Evolutionary conservation across 2,113 vertebrate genomes (phyloP).

Genomic region (Ranitomeya variabilis): DNA sequence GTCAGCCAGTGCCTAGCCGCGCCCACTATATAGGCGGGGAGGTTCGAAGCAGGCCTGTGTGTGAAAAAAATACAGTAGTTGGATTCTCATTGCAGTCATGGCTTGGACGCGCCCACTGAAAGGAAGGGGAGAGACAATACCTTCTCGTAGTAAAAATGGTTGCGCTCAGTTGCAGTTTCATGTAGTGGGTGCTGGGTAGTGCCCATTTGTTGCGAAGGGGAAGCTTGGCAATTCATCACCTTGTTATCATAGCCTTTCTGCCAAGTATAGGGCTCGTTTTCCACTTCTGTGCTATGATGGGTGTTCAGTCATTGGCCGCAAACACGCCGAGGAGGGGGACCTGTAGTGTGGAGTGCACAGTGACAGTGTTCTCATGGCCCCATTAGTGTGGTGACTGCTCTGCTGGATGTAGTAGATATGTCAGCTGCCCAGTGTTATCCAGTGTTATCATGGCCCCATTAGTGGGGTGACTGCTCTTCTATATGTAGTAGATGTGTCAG

Average conservation of each 20-base stretch:
- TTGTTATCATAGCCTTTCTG: neutral
- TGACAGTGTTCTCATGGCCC: too few species aligned
- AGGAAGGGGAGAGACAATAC: neutral
- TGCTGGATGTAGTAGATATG: too few species aligned
- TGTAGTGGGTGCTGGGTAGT: neutral
- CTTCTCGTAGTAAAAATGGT: slow-evolving; percentile 19
- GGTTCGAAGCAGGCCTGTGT: slow-evolving; percentile 3
- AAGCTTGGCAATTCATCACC: neutral
- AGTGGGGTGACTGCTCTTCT: too few species aligned
- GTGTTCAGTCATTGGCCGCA: neutral
- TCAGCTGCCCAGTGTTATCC: too few species aligned
- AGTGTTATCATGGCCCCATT: too few species aligned
- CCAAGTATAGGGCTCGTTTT: neutral
- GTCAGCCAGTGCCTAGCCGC: slow-evolving; percentile 45
- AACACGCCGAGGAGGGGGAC: neutral
- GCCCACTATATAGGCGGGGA: slow-evolving; percentile 46
- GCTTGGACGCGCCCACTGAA: slow-evolving; percentile 21
- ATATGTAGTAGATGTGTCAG: too few species aligned
- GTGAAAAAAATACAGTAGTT: slow-evolving; percentile 9
- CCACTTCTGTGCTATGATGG: neutral
- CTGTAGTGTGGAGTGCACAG: too few species aligned
- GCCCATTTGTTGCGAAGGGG: neutral
- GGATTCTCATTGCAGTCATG: neutral
- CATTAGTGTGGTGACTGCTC: too few species aligned
- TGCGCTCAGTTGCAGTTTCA: neutral